phyloP scores from a whole-genome alignment of 2,797 vertebrate species.

The Lepidocolaptes lacrymiger region DNA sequence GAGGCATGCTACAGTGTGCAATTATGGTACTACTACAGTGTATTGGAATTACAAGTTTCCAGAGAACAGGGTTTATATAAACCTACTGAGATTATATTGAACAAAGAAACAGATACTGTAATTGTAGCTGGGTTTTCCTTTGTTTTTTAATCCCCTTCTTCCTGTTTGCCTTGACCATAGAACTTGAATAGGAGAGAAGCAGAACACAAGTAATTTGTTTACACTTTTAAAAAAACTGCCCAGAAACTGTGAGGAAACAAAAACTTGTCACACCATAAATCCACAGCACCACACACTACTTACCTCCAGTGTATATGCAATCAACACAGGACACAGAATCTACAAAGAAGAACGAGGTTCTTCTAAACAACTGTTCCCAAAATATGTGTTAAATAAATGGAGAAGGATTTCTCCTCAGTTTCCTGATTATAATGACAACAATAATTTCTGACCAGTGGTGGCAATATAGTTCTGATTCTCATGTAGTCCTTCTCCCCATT shows the following conservation, averaged over 20 bases:
- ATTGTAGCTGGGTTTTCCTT: neutral
- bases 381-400: fast-evolving
- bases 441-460: neutral
- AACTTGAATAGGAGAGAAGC: neutral
- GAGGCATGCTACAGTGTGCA: neutral
- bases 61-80: neutral
- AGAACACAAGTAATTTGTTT: neutral
- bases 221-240: neutral
- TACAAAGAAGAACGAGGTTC: neutral
- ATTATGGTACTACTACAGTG: neutral
- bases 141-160: neutral
- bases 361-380: neutral
- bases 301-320: neutral
- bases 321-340: neutral
- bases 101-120: neutral
- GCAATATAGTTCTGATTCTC: neutral
- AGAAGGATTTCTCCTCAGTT: neutral
- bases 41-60: neutral
- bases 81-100: neutral
- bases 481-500: neutral
- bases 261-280: neutral
- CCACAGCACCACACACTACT: neutral
- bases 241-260: neutral
- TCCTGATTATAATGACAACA: neutral
- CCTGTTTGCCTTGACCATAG: neutral